Percentiles rank a stretch among this genome's conserved stretches.
Evolutionary conservation across 2,888 invertebrate species (phyloP).

Genomic region (Leptinotarsa peninsularis): DNA sequence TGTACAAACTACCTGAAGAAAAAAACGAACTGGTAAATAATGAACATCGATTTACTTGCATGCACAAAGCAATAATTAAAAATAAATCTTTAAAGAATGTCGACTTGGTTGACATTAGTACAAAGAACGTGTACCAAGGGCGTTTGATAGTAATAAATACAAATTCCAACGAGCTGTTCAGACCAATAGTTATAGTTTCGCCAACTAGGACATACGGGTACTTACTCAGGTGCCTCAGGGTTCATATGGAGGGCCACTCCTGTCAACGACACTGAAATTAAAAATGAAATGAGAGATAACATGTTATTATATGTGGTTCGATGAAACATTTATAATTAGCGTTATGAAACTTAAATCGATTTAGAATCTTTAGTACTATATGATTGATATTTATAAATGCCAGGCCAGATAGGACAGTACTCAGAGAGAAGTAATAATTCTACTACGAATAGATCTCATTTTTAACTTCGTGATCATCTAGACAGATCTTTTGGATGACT

Average conservation of each 20-base stretch:
- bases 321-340: not conserved
- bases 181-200: slow-evolving; percentile 13
- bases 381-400: not conserved
- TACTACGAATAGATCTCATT: too few species aligned
- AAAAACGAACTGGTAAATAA: not conserved
- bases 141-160: slow-evolving; percentile 13
- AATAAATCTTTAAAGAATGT: slow-evolving; percentile 34
- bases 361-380: not conserved
- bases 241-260: slow-evolving; percentile 47
- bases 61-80: slow-evolving; percentile 33
- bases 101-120: slow-evolving; percentile 38
- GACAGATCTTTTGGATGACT: too few species aligned
- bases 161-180: slow-evolving; percentile 1
- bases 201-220: slow-evolving; percentile 22
- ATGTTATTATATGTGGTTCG: slow-evolving; percentile 8
- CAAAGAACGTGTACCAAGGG: slow-evolving; percentile 9
- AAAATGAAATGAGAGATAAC: slow-evolving; percentile 17
- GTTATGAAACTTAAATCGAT: slow-evolving; percentile 8
- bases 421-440: too few species aligned
- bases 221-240: slow-evolving; percentile 48
- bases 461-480: too few species aligned
- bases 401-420: not conserved
- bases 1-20: not conserved
- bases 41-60: slow-evolving; percentile 11
- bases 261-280: slow-evolving; percentile 40